phyloP scores from a whole-genome alignment of 2,113 vertebrate species.

The Campylomormyrus tamandua region DNA sequence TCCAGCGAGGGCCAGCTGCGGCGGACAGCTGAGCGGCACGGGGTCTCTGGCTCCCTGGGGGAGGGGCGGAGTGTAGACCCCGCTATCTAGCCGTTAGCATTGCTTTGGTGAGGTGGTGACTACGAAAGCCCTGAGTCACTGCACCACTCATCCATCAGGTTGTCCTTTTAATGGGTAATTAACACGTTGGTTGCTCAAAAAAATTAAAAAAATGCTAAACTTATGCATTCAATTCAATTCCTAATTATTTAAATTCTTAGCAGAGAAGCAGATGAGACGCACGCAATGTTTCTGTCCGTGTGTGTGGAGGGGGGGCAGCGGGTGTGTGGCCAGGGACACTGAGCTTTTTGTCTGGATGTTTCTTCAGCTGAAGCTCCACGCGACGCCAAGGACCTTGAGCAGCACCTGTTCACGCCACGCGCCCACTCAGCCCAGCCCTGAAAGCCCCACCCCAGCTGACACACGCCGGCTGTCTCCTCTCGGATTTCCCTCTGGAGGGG shows the following conservation, averaged over 20 bases:
- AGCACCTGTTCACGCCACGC: slow-evolving; percentile 71
- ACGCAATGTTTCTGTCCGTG: neutral
- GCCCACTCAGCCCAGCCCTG: slow-evolving; percentile 41
- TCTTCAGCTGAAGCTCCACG: slow-evolving; percentile 62
- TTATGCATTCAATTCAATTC: neutral
- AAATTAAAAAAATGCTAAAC: neutral
- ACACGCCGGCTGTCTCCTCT: slow-evolving; percentile 37
- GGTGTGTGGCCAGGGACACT: slow-evolving; percentile 58
- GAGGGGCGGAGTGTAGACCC: neutral
- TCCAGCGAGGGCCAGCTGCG: neutral
- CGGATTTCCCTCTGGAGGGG: slow-evolving; percentile 41
- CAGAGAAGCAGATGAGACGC: neutral
- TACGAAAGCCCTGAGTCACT: neutral
- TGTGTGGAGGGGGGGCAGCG: slow-evolving; percentile 33
- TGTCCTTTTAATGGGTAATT: neutral
- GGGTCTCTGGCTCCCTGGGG: neutral
- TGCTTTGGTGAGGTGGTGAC: neutral
- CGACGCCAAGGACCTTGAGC: slow-evolving; percentile 56
- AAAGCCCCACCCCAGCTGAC: slow-evolving; percentile 64
- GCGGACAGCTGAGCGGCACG: neutral
- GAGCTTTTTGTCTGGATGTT: slow-evolving; percentile 64
- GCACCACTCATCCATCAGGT: neutral
- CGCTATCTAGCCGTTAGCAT: neutral
- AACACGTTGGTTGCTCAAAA: neutral
- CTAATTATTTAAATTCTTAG: neutral